Evolutionary conservation across 2,113 vertebrate species (phyloP), one percentile per base, ranked within the genome.

Genomic region (Strigops habroptila): DNA sequence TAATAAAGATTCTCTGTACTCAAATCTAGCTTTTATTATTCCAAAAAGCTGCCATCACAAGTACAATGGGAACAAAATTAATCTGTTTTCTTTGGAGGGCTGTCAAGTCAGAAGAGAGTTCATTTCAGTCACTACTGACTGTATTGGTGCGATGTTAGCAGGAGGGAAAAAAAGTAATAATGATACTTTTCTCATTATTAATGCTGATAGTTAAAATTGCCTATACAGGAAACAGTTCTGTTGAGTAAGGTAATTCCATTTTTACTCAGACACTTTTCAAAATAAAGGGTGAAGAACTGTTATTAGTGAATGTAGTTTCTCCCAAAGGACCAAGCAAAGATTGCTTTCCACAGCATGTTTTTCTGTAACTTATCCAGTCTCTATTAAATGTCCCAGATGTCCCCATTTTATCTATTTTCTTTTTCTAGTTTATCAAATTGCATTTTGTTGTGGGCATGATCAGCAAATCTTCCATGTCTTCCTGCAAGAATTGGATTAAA

Each of bases 241-340:
- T 96, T 5, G 57, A 95, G 88, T 95, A 95, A 94, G 91, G 63
- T 93, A 78, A 68, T 92, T 96, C 90, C 80, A 82, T 94, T 96
- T 96, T 96, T 91, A 89, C 41, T 71, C 55, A 81, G 75, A 60
- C n/a, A 60, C 52, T 94, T 86, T 81, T 86, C 48, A 91, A 83
- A 94, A 68, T 91, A 89, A 81, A 84, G 49, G 24, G 18, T 63
- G 64, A 91, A 88, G 75, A 77, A 31, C 64, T 67, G 19, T 88
- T 95, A 81, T 94, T 96, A 94, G 68, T 59, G 7, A 70, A 60
- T 88, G 64, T 74, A 85, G 70, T 88, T 69, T 70, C 46, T 95
- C 91, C 85, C 91, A 68, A 44, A 86, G 68, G 91, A 70, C 64
- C 18, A 67, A 82, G 60, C 4, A 59, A 83, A 94, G 55, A 77